Evolutionary conservation across 2,888 invertebrate genomes (phyloP).

Genomic region (Melinopterus prodromus): DNA sequence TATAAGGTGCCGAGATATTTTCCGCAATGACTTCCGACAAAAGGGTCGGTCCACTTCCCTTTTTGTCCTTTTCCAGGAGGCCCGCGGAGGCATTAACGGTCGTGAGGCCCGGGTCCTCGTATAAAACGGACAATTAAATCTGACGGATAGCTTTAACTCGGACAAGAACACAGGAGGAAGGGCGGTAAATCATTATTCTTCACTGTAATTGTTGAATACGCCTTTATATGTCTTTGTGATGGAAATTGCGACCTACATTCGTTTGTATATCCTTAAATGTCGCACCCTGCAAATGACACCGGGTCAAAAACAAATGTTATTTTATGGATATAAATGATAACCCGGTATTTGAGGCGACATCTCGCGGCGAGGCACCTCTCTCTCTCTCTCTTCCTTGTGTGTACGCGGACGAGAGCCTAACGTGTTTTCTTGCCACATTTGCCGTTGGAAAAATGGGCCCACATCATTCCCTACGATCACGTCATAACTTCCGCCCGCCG

Average conservation of each 20-base stretch:
- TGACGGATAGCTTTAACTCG: constrained; percentile 15
- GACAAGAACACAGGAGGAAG: constrained; percentile 10
- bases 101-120: constrained; percentile 15
- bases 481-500: constrained; percentile 10
- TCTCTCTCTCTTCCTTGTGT: background rate
- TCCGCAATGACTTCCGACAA: constrained; percentile 4
- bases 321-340: constrained; percentile 33
- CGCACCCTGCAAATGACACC: constrained; percentile 29
- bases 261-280: constrained; percentile 30
- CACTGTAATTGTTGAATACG: constrained; percentile 32
- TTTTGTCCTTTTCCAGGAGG: background rate
- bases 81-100: constrained; percentile 5
- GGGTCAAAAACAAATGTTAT: constrained; percentile 32
- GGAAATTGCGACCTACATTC: constrained; percentile 34
- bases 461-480: constrained; percentile 4
- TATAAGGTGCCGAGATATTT: constrained; percentile 18
- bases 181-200: constrained; percentile 25
- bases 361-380: constrained; percentile 13
- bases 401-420: constrained; percentile 17
- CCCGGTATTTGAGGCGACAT: constrained; percentile 26
- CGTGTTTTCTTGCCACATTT: constrained; percentile 23
- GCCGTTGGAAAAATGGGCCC: constrained; percentile 15
- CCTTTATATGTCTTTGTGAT: constrained; percentile 29
- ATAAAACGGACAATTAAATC: constrained; percentile 25
- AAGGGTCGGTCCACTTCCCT: background rate